Conservation (phyloP, 1,140 invertebrate genomes). For the Lepidurus couesii region DNA sequence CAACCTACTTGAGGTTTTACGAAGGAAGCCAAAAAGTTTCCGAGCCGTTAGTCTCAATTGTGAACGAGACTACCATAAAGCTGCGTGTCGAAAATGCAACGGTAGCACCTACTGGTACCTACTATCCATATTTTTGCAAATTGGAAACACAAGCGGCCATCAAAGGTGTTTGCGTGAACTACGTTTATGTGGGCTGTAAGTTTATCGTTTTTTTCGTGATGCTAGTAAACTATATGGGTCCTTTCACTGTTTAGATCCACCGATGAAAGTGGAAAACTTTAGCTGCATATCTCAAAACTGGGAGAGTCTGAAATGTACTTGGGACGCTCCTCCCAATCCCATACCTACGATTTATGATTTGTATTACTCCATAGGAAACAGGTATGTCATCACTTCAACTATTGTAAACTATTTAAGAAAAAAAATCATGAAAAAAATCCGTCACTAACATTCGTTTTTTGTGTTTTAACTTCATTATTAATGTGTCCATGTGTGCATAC, state of each 20-base stretch:
- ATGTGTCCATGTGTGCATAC: slow-evolving; percentile 5
- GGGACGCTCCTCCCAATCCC: slow-evolving; percentile 37
- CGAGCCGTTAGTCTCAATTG: slow-evolving; percentile 43
- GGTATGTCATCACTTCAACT: neutral
- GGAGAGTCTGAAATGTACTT: slow-evolving; percentile 39
- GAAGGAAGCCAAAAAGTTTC: slow-evolving; percentile 44
- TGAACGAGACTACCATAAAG: slow-evolving; percentile 49
- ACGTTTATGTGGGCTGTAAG: slow-evolving; percentile 29
- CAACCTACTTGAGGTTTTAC: slow-evolving; percentile 48
- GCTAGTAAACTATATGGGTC: neutral
- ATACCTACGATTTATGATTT: slow-evolving; percentile 37
- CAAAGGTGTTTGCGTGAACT: slow-evolving; percentile 20
- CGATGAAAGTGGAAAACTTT: slow-evolving; percentile 37
- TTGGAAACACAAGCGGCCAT: neutral
- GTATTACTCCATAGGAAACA: slow-evolving; percentile 1
- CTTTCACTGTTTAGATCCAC: slow-evolving; percentile 36
- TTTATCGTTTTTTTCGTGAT: neutral
- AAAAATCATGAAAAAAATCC: neutral
- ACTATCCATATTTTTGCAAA: slow-evolving; percentile 38
- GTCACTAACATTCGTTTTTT: neutral
- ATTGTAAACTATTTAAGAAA: neutral
- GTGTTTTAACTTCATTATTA: slow-evolving; percentile 12
- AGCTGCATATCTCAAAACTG: slow-evolving; percentile 38
- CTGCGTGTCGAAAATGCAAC: slow-evolving; percentile 46
- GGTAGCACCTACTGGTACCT: slow-evolving; percentile 45